Base-by-base conservation (phyloP, 2,113 vertebrate species). In the Alaudala cheleensis region DNA sequence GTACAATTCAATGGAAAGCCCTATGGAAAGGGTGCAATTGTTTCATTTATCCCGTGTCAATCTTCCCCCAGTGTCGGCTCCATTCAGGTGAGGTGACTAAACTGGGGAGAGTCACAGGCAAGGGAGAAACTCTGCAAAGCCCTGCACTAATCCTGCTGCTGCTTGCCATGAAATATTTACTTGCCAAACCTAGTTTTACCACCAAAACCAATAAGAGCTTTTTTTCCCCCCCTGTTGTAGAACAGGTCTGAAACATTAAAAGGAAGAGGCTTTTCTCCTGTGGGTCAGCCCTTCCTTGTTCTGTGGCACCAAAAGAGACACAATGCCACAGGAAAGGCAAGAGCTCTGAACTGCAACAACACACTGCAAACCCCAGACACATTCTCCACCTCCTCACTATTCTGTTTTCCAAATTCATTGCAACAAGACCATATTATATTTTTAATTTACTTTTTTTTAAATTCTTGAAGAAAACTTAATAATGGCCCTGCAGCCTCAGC, bases 11-110 rank as follows among this genome's bases (percentile, higher is more conserved):
- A 86, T 92, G 76, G 86, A 95, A 97, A 92, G 81, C 89, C 94
- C 96, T 92, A 97, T 45, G 80, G 93, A 97, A 97, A 93, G 78
- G 67, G 39, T 70, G 80, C 58, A 76, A 98, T 94, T 97, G 88
- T 96, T 97, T 92, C 53, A 95, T 78, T 97, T 96, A 96, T 95
- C 94, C 97, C 14, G 20, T 85, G 90, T 95, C 96, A 96, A 93
- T 96, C 93, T 96, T 82, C 82, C 87, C 91, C 11, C n/a, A 77
- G 92, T 81, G 69, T 67, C 74, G 40, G 53, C 93, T 79, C 90
- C 80, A 82, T 66, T 96, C 97, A 96, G 93, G 96, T 97, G 67
- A 77, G 94, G 90, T 84, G 92, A 73, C 81, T 96, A 49, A 93
- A 93, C 77, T 60, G 14, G n/a, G 90, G 94, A 94, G 95, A 97